Conservation (phyloP, 1,140 invertebrate species). For the Drosophila parvula region DNA sequence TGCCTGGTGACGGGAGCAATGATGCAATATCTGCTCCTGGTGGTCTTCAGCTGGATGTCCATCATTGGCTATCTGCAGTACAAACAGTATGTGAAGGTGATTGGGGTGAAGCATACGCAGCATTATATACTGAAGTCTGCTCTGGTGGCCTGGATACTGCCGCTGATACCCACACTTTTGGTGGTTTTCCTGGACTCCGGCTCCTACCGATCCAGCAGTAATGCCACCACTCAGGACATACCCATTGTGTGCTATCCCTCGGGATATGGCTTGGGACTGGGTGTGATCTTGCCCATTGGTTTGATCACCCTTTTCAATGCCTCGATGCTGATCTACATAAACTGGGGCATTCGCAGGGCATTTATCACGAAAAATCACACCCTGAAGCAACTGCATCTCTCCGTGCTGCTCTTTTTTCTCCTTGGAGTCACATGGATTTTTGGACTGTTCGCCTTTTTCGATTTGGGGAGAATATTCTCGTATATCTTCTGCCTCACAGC, state of each 20-base stretch:
- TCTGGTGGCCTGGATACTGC: conserved; percentile 85
- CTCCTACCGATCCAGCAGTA: conserved; percentile 84
- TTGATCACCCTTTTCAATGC: conserved; percentile 86
- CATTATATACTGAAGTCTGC: conserved; percentile 86
- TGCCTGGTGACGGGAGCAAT: conserved; percentile 85
- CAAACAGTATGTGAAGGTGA: conserved; percentile 86
- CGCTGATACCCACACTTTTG: conserved; percentile 85
- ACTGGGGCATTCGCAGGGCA: conserved; percentile 85
- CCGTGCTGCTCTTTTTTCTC: conserved; percentile 87
- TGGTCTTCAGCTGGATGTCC: conserved; percentile 88
- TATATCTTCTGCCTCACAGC: conserved; percentile 88
- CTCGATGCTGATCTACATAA: conserved; percentile 86
- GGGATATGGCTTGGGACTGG: conserved; percentile 85
- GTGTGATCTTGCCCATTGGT: conserved; percentile 85
- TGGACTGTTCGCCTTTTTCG: conserved; percentile 86
- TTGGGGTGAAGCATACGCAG: conserved; percentile 85
- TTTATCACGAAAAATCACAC: conserved; percentile 85
- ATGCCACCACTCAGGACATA: conserved; percentile 18
- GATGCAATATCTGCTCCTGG: conserved; percentile 87
- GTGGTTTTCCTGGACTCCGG: conserved; percentile 84
- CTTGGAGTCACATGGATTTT: conserved; percentile 88
- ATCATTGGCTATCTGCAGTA: conserved; percentile 88
- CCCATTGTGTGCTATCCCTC: conserved; percentile 86
- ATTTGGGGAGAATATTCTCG: conserved; percentile 85
- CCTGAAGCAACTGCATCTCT: conserved; percentile 86